phyloP scores from a whole-genome alignment of 2,797 vertebrate genomes.

The Botia almorhae region DNA sequence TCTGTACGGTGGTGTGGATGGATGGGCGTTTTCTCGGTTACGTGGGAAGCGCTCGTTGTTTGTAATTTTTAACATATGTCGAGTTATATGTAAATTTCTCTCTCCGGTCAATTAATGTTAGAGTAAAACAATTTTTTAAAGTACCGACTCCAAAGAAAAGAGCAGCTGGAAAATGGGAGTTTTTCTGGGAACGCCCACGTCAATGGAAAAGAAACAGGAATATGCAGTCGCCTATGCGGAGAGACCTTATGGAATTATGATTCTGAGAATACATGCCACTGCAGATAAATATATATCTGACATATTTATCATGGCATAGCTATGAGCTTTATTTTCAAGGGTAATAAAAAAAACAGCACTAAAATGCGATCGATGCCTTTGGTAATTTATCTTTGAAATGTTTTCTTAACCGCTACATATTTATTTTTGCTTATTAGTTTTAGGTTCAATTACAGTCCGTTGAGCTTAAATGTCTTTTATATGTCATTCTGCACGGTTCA shows the following conservation, averaged over 20 bases:
- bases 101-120: not conserved
- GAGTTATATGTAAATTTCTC: not conserved
- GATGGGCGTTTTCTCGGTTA: constrained; percentile 10
- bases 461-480: not conserved
- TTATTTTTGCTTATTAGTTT: not conserved
- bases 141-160: not conserved
- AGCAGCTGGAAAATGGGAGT: constrained; percentile 31
- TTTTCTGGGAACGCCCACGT: constrained; percentile 48
- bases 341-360: too few relatives aligned
- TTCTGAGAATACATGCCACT: not conserved
- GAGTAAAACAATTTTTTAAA: not conserved
- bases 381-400: not conserved
- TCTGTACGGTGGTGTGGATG: not conserved
- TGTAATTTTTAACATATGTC: not conserved
- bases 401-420: not conserved
- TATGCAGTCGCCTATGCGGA: constrained; percentile 2
- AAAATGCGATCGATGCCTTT: not conserved
- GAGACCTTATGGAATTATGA: constrained; percentile 31
- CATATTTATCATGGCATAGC: not conserved
- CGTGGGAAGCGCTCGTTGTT: not conserved
- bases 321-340: not conserved
- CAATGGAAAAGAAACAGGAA: constrained; percentile 47
- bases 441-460: too few relatives aligned
- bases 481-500: not conserved
- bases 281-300: not conserved